Conservation (phyloP, 2,888 invertebrate species). For the Erebia palarica region DNA sequence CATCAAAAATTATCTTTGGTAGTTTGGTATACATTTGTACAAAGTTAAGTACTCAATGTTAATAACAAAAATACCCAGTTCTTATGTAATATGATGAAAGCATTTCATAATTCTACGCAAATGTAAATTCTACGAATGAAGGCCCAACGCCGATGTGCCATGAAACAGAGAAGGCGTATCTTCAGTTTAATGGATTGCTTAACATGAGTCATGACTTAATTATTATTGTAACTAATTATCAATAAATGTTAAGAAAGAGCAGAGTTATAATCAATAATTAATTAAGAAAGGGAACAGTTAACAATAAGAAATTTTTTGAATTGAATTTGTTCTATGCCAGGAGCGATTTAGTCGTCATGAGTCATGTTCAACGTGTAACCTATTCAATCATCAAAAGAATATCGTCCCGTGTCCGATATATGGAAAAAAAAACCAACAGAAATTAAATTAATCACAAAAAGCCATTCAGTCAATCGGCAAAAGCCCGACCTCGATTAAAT, state of each 20-base stretch:
- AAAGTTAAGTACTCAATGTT: neutral
- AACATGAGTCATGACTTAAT: no score
- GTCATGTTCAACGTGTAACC: neutral
- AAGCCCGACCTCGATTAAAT: slow-evolving; percentile 25
- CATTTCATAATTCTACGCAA: no score
- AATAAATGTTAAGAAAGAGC: no score
- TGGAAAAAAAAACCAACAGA: slow-evolving; percentile 3
- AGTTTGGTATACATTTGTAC: neutral
- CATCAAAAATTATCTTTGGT: neutral
- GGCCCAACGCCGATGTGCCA: neutral
- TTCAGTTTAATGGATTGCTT: no score
- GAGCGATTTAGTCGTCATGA: neutral
- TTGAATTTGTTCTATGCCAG: neutral
- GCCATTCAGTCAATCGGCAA: slow-evolving; percentile 26
- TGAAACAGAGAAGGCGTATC: neutral
- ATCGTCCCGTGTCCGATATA: neutral
- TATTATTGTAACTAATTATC: no score
- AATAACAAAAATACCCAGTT: neutral
- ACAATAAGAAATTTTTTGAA: neutral
- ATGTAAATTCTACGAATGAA: neutral
- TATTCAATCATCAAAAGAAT: slow-evolving; percentile 3
- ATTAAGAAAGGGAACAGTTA: no score
- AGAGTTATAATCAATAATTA: no score
- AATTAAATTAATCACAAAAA: slow-evolving; percentile 26
- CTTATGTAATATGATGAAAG: neutral